Evolutionary conservation across 2,797 vertebrate species (phyloP), one percentile per base, ranked within the genome.

Genomic region (Triplophysa yarkandensis): DNA sequence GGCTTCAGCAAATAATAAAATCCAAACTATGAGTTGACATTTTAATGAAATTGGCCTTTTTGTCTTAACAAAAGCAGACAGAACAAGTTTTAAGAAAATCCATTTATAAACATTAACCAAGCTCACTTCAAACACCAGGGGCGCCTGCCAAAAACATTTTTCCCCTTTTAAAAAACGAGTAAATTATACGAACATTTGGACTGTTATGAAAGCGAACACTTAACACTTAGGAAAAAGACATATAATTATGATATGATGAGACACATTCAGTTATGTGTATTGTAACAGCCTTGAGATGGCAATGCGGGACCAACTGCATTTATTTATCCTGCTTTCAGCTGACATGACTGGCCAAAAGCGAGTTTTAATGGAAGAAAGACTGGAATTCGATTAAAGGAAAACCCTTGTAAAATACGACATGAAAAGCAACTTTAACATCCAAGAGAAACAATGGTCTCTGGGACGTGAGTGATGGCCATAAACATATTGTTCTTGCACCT

Each of bases 211-310:
- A 78, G 80, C 57, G 81, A 78, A 83, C 71, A 68, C 80, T 77
- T 81, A 78, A 68, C 79, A 79, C 67, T 84, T 77, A 78, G 48
- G 82, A 48, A 78, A 81, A 80, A 80, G 76, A 69, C 55, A 62
- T 69, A 71, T 84, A 85, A 85, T 83, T 84, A 83, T 41, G 14
- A 43, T 77, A 82, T 85, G 78, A 83, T 78, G 81, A 83, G 76
- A 68, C 23, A 68, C 60, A 80, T 81, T 83, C 73, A 73, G 4
- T 74, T 21, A 46, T 69, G 52, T 69, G 54, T 81, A 79, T 83
- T 81, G 66, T 68, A 71, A 74, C 43, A 25, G 27, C 32, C 14
- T 41, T 34, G n/a, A 34, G 9, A 0, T 28, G 72, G 70, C 70
- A 71, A 71, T 44, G 65, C 21, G 11, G 44, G 62, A 77, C 80